Conservation (phyloP, 2,113 vertebrate species). For the Myiopsitta monachus region DNA sequence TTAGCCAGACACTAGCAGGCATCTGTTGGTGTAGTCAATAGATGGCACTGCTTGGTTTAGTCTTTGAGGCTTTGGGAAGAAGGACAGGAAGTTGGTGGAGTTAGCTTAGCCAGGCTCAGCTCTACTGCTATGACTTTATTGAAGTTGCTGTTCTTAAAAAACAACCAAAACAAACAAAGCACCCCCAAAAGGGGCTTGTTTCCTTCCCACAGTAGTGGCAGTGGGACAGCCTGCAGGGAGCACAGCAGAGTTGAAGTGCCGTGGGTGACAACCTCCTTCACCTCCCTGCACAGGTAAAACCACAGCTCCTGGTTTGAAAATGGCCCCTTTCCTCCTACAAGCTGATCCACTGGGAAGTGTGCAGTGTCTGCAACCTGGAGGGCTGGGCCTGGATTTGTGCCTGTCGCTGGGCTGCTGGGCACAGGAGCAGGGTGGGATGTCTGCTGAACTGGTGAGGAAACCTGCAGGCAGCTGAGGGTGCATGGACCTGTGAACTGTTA, state of each 20-base stretch:
- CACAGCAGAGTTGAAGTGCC: accelerated
- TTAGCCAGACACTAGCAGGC: background rate
- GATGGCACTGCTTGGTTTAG: conserved; percentile 36
- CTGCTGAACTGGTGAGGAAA: background rate
- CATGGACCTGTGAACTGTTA: background rate
- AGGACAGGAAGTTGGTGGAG: background rate
- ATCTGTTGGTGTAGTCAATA: background rate
- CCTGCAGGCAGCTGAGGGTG: too few species aligned
- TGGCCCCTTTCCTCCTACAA: background rate
- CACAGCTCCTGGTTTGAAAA: background rate
- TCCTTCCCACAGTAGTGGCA: background rate
- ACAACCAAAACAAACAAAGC: background rate
- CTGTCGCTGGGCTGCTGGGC: background rate
- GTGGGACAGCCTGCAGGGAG: background rate
- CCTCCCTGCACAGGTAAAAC: accelerated
- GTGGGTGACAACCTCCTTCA: too few species aligned
- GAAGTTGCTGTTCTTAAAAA: background rate
- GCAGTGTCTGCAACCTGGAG: background rate
- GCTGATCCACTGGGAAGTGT: accelerated
- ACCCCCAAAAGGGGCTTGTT: background rate
- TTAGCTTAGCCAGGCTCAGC: background rate
- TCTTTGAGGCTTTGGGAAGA: accelerated
- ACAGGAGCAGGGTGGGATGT: background rate
- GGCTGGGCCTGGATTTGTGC: background rate
- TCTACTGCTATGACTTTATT: background rate